Base-by-base conservation (phyloP, 2,113 vertebrate genomes). In the Trochalopteron elliotii region DNA sequence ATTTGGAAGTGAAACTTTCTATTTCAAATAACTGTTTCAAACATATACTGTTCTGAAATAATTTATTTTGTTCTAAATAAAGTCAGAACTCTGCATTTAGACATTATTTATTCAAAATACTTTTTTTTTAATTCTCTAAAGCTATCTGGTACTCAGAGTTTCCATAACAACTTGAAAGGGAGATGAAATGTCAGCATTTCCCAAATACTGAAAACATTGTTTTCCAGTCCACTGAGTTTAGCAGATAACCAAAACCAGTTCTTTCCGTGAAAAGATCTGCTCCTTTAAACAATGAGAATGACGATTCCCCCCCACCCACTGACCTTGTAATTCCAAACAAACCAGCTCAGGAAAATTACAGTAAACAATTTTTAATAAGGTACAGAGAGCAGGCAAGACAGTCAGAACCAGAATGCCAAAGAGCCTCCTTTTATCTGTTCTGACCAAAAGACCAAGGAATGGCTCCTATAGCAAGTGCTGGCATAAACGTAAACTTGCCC, bases 261-360 rank as follows among this genome's bases (percentile, higher is more conserved):
- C 8, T 61, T 27, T 63, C 49, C 23, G 18, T 27, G 35, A 3
- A 47, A 79, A 63, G 20, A 23, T 78, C 30, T 47, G 11, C 7
- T 35, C 15, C 50, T 65, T 78, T n/a, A 53, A 83, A 50, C 53
- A 81, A 31, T 44, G 71, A 67, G 20, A 61, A 52, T 53, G 5
- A 63, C 0, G 1, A 61, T 56, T 4, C n/a, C 7, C n/a, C 6
- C 3, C 2, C 45, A 45, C 12, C 3, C 42, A 15, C 16, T 16
- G 16, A 4, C 1, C 7, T 39, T 39, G 37, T 78, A 40, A 23
- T 59, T 94, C 6, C 8, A 15, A 76, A 83, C 7, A 83, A 92
- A 86, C 1, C 0, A 2, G 4, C 13, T 59, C 31, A 76, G 72
- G 20, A 83, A 88, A 85, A 86, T 37, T 40, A 50, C 39, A 31